phyloP scores from a whole-genome alignment of 2,113 vertebrate species.

The Lanius ludovicianus region DNA sequence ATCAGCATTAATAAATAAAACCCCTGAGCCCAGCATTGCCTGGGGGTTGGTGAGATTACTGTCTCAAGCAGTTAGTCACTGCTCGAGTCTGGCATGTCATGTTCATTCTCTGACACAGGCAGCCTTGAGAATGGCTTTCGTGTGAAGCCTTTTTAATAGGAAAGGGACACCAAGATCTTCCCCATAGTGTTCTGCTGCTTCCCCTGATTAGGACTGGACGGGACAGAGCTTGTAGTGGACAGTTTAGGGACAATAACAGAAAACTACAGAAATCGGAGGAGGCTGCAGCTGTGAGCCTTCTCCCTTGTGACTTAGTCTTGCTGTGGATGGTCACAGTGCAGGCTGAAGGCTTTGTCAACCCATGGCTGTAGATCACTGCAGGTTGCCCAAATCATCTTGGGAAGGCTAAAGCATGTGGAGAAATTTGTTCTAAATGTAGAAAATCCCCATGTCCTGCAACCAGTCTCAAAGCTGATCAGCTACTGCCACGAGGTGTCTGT shows the following conservation, averaged over 20 bases:
- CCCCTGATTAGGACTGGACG: background rate
- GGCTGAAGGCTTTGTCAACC: background rate
- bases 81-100: background rate
- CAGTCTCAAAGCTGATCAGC: background rate
- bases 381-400: background rate
- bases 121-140: background rate
- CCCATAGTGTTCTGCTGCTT: background rate
- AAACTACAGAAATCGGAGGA: background rate
- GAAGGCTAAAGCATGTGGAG: background rate
- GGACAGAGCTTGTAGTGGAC: background rate
- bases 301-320: background rate
- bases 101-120: background rate
- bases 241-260: background rate
- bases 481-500: background rate
- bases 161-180: background rate
- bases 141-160: background rate
- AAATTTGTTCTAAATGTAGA: background rate
- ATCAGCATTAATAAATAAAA: background rate
- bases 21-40: background rate
- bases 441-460: background rate
- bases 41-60: background rate
- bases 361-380: background rate
- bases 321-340: background rate
- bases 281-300: background rate
- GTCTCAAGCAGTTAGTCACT: background rate